These are phyloP conservation scores for Calcarius ornatus DNA, from an alignment of 2,113 vertebrate species.

Conservation along the genomic window DNA sequence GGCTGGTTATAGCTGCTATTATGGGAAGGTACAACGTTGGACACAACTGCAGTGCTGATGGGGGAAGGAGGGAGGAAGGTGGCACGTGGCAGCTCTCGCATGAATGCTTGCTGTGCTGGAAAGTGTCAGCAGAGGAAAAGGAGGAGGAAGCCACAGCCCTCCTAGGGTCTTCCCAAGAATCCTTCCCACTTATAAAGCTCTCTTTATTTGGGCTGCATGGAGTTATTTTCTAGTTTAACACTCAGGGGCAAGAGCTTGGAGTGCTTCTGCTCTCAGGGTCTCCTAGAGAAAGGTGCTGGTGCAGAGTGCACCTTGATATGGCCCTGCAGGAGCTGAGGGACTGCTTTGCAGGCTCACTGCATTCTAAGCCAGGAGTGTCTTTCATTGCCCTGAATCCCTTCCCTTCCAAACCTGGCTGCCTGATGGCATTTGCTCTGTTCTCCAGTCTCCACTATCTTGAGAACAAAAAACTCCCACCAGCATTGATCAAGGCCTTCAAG, in stretches of 20 bases:
- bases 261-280: background rate
- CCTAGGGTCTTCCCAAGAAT: background rate
- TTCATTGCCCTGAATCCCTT: background rate
- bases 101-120: accelerated
- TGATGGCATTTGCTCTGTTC: background rate
- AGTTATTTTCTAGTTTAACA: background rate
- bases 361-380: background rate
- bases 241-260: background rate
- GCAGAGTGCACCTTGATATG: background rate
- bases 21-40: background rate
- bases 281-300: background rate
- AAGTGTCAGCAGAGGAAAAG: background rate
- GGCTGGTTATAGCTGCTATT: background rate
- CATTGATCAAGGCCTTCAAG: background rate
- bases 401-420: background rate
- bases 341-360: background rate
- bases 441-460: accelerated
- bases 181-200: background rate
- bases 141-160: background rate
- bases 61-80: background rate
- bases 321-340: background rate
- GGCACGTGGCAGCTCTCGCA: background rate
- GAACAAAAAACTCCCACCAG: background rate
- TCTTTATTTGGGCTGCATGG: background rate
- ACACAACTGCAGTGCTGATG: background rate